phyloP scores from a whole-genome alignment of 2,113 vertebrate species.

The Tachycineta bicolor region DNA sequence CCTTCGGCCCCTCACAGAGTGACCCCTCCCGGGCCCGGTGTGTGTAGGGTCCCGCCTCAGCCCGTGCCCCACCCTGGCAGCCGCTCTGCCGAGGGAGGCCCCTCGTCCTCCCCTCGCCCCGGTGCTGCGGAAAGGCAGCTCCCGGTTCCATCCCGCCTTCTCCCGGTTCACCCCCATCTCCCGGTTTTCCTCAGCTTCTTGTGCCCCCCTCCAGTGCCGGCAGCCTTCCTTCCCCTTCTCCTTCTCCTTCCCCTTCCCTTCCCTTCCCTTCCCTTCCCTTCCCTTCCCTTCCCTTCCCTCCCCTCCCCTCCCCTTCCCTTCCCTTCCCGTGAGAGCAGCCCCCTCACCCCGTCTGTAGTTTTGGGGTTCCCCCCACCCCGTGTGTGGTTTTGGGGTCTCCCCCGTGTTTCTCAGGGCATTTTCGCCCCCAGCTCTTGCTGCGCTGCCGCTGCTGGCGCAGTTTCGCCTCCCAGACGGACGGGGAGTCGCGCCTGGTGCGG shows the following conservation, averaged over 20 bases:
- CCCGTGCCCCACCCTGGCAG: background rate
- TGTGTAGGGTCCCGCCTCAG: background rate
- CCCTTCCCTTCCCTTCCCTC: too few relatives aligned
- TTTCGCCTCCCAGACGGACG: slow-evolving; percentile 74
- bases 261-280: too few relatives aligned
- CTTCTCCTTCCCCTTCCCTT: too few relatives aligned
- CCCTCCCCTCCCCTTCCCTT: background rate
- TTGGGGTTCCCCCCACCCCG: too few relatives aligned
- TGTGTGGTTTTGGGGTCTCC: background rate
- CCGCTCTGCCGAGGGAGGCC: background rate
- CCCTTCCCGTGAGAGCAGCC: too few relatives aligned
- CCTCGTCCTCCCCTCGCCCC: background rate
- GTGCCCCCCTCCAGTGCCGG: background rate
- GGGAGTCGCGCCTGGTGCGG: slow-evolving; percentile 79
- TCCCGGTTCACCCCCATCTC: too few relatives aligned
- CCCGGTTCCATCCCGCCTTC: too few relatives aligned
- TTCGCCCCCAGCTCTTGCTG: background rate
- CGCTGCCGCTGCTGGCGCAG: slow-evolving; percentile 37
- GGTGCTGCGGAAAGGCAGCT: background rate
- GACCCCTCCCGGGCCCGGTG: background rate
- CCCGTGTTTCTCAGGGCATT: background rate
- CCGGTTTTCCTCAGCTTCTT: background rate
- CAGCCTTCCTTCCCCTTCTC: too few relatives aligned
- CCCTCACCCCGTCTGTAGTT: background rate
- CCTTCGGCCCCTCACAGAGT: background rate